These are phyloP conservation scores for Babylonia areolata DNA, from an alignment of 1,140 invertebrate species.

Conservation along the genomic window DNA sequence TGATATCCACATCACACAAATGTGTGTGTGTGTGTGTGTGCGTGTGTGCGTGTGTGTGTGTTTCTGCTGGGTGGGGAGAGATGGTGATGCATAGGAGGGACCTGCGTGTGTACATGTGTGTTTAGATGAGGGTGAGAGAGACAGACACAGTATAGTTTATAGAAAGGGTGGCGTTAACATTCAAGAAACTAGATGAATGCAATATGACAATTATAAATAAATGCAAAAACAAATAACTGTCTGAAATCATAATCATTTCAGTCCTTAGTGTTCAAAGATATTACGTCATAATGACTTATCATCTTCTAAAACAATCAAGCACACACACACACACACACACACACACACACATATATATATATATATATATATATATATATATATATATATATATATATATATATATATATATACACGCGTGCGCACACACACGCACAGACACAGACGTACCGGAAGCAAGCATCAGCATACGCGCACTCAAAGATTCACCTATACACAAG, in stretches of 20 bases:
- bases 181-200: neutral
- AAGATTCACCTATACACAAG: too few relatives aligned
- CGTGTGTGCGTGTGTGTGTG: too few relatives aligned
- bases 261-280: neutral
- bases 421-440: neutral
- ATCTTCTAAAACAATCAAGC: neutral
- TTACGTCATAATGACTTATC: too few relatives aligned
- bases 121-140: too few relatives aligned
- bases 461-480: too few relatives aligned
- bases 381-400: neutral
- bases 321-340: neutral
- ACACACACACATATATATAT: neutral
- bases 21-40: too few relatives aligned
- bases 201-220: neutral
- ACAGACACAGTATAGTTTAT: neutral
- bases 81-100: too few relatives aligned
- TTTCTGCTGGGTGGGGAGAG: too few relatives aligned
- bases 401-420: neutral
- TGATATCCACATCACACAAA: too few relatives aligned
- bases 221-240: neutral
- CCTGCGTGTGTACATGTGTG: too few relatives aligned
- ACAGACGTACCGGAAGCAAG: neutral
- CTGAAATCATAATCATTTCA: neutral
- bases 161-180: too few relatives aligned
- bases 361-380: neutral